phyloP scores from a whole-genome alignment of 2,797 vertebrate species.

The Streptopelia turtur region DNA sequence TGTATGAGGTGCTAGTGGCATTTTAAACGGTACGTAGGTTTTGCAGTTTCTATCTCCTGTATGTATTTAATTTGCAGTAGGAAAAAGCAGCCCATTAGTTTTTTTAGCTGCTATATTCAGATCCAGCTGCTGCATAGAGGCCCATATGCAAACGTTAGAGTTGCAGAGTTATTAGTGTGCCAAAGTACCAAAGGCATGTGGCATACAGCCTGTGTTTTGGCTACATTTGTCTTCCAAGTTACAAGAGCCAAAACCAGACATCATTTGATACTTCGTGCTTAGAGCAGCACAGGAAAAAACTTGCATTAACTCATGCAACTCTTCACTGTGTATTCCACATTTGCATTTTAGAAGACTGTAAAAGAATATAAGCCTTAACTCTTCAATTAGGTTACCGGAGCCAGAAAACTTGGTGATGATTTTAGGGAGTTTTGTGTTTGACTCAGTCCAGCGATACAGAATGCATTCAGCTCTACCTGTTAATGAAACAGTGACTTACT shows the following conservation, averaged over 20 bases:
- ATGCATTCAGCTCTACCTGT: constrained; percentile 22
- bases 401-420: neutral
- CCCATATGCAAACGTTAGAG: constrained; percentile 26
- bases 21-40: neutral
- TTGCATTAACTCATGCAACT: neutral
- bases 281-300: neutral
- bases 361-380: neutral
- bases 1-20: neutral
- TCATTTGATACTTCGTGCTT: neutral
- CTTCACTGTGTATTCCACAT: neutral
- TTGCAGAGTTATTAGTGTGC: neutral
- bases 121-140: constrained; percentile 33
- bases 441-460: constrained; percentile 7
- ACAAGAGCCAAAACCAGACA: neutral
- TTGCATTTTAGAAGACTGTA: neutral
- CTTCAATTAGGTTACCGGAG: constrained; percentile 17
- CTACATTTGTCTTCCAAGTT: neutral
- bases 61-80: constrained; percentile 6
- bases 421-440: constrained; percentile 60
- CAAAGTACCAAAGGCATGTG: constrained; percentile 11
- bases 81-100: constrained; percentile 20
- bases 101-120: constrained; percentile 29
- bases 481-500: constrained; percentile 46
- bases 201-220: constrained; percentile 3
- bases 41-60: neutral